Conservation (phyloP, 2,888 invertebrate species). For the Pantelozetes paolii region DNA sequence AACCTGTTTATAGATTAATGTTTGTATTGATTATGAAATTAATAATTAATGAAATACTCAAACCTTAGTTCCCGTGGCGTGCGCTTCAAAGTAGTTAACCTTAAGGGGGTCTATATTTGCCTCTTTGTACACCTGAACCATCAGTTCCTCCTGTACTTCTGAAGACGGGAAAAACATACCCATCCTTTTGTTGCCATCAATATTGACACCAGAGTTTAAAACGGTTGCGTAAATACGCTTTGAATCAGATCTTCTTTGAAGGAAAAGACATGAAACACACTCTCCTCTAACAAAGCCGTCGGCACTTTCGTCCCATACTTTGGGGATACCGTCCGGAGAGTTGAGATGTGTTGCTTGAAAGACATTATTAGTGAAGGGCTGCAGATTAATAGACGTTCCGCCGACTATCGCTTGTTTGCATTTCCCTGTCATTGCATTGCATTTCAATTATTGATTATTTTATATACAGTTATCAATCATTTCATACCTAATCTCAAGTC, state of each 20-base stretch:
- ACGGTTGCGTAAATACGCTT: slow-evolving; percentile 78
- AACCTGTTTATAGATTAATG: slow-evolving; percentile 43
- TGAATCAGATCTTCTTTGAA: slow-evolving; percentile 69
- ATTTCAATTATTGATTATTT: slow-evolving; percentile 12
- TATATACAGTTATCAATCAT: too few relatives aligned
- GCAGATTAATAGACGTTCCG: slow-evolving; percentile 56
- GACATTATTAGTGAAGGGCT: slow-evolving; percentile 63
- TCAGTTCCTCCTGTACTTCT: slow-evolving; percentile 63
- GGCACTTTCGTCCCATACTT: slow-evolving; percentile 86
- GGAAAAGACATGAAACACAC: slow-evolving; percentile 64
- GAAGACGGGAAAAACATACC: slow-evolving; percentile 57
- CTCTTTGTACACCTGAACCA: slow-evolving; percentile 75
- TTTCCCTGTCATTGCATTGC: slow-evolving; percentile 42
- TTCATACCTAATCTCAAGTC: slow-evolving; percentile 73
- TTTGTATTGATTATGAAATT: not conserved
- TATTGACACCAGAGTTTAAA: slow-evolving; percentile 81
- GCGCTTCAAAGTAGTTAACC: slow-evolving; percentile 89
- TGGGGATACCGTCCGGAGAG: slow-evolving; percentile 81
- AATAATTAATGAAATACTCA: not conserved
- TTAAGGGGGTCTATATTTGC: slow-evolving; percentile 72
- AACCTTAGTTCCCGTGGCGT: slow-evolving; percentile 83
- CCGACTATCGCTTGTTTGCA: slow-evolving; percentile 82
- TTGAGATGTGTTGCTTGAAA: slow-evolving; percentile 87
- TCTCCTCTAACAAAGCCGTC: slow-evolving; percentile 84
- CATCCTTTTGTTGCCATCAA: slow-evolving; percentile 84